Base-by-base conservation (phyloP, 1,140 invertebrate species). In the Batillaria attramentaria region DNA sequence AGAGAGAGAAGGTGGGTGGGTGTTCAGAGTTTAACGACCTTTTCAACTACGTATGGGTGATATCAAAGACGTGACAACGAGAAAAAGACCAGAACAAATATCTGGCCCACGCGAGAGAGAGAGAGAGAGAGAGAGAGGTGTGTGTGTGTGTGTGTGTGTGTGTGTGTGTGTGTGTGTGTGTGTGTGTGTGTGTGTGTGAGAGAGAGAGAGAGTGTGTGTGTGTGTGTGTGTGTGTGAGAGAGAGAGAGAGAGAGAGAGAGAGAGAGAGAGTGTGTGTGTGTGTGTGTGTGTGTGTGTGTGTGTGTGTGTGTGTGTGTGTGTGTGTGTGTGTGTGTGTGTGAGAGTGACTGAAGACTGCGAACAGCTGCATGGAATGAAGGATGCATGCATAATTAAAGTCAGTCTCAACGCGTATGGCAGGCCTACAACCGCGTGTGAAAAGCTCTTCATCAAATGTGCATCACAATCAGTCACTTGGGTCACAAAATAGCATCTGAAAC, bases 291-390 rank as follows among this genome's bases (percentile, higher is more conserved):
- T 1, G 37, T 37, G 28, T 77, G 24, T 31, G 46, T 72, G 50
- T 18, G n/a, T 57, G 42, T 65, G 72, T 57, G 8, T 65, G 70
- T 65, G 39, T 60, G 13, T 65, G 66, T 18, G 35, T 65, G 37
- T 43, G 73, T 62, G 46, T 77, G 39, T 77, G 79, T 66, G n/a
- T 62, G 20, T 60, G 54, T 41, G 39, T 72, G 33, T 66, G 41
- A 18, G 46, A 66, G 46, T 33, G n/a, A 16, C 42, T 54, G 20
- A 5, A 35, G 6, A 20, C n/a, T n/a, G n/a, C n/a, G n/a, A n/a
- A n/a, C n/a, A n/a, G n/a, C n/a, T 33, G 62, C 20, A 35, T 33
- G 62, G 6, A 35, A 10, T 28, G 6, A 35, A 33, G 62, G 24
- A 24, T 13, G 46, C 46, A 13, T 50, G 24, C 10, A 50, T 10